Evolutionary conservation across 1,140 invertebrate genomes (phyloP).

Genomic region (Drosophila hydei): DNA sequence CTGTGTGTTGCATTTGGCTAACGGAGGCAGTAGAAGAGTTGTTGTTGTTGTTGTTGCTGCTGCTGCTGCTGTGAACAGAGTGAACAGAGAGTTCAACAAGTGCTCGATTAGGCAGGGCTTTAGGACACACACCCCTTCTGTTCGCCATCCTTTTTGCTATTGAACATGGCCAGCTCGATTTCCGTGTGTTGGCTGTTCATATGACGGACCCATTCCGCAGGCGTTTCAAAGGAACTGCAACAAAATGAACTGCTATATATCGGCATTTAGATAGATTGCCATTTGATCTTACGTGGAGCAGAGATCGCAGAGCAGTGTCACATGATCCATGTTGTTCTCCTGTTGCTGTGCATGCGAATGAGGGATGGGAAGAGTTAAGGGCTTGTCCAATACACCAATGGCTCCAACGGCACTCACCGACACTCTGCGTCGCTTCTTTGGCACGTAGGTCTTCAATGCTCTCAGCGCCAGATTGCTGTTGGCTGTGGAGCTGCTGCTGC

Average conservation of each 20-base stretch:
- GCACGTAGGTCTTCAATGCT: constrained; percentile 85
- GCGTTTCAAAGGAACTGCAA: constrained; percentile 87
- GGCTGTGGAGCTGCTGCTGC: constrained; percentile 44
- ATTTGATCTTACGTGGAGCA: constrained; percentile 88
- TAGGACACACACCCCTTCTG: constrained; percentile 78
- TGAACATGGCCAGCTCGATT: constrained; percentile 91
- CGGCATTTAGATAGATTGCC: background rate
- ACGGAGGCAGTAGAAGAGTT: constrained; percentile 16
- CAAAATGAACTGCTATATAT: background rate
- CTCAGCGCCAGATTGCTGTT: constrained; percentile 59
- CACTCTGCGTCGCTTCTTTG: constrained; percentile 85
- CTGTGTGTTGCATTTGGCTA: constrained; percentile 26
- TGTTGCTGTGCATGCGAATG: constrained; percentile 72
- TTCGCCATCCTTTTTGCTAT: constrained; percentile 85
- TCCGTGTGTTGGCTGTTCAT: constrained; percentile 93
- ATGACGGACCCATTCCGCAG: constrained; percentile 93
- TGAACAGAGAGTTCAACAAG: constrained; percentile 67
- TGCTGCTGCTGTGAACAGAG: constrained; percentile 53
- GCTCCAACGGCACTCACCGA: constrained; percentile 80
- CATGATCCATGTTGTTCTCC: constrained; percentile 80
- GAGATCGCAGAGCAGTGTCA: constrained; percentile 87
- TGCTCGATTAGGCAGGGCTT: constrained; percentile 39
- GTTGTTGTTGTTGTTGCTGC: constrained; percentile 14
- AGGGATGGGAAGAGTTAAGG: constrained; percentile 40
- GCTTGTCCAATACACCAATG: constrained; percentile 32